These are phyloP conservation scores for Takifugu ocellatus DNA, from an alignment of 2,797 vertebrate genomes.

Conservation along the genomic window DNA sequence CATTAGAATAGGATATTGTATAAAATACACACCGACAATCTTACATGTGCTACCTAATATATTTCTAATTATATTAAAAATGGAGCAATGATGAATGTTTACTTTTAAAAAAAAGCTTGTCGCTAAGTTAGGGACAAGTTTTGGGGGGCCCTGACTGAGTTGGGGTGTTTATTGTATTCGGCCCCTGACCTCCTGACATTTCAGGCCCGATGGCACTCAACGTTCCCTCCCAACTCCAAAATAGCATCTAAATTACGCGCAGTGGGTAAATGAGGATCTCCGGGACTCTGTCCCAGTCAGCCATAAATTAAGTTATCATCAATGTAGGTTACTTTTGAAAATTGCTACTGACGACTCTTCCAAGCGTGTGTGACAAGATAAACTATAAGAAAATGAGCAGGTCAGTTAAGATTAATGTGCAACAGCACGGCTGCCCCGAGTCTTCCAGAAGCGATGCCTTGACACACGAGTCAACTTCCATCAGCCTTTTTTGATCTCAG, in stretches of 20 bases:
- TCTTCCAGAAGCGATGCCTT: slow-evolving; percentile 52
- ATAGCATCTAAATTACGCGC: slow-evolving; percentile 54
- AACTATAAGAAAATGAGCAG: slow-evolving; percentile 53
- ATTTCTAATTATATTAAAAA: neutral
- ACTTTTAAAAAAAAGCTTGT: no score
- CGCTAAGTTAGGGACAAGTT: no score
- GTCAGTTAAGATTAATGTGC: slow-evolving; percentile 43
- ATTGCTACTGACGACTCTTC: slow-evolving; percentile 44
- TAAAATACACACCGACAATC: slow-evolving; percentile 7
- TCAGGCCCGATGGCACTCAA: slow-evolving; percentile 43
- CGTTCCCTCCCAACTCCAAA: slow-evolving; percentile 43
- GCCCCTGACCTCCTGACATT: slow-evolving; percentile 30
- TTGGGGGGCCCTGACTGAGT: no score
- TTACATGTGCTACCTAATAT: no score
- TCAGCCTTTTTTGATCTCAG: slow-evolving; percentile 62
- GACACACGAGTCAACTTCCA: slow-evolving; percentile 63
- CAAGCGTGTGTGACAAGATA: slow-evolving; percentile 29
- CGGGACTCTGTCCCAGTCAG: slow-evolving; percentile 45
- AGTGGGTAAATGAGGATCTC: slow-evolving; percentile 54
- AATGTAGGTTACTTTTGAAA: slow-evolving; percentile 49
- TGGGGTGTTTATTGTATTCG: no score
- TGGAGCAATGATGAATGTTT: slow-evolving; percentile 7
- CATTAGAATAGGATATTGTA: slow-evolving; percentile 34
- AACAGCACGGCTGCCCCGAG: slow-evolving; percentile 33
- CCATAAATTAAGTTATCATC: slow-evolving; percentile 52